Percentiles rank a stretch among this genome's conserved stretches.
phyloP scores from a whole-genome alignment of 2,888 invertebrate genomes.

The Pristionchus japonicus region DNA sequence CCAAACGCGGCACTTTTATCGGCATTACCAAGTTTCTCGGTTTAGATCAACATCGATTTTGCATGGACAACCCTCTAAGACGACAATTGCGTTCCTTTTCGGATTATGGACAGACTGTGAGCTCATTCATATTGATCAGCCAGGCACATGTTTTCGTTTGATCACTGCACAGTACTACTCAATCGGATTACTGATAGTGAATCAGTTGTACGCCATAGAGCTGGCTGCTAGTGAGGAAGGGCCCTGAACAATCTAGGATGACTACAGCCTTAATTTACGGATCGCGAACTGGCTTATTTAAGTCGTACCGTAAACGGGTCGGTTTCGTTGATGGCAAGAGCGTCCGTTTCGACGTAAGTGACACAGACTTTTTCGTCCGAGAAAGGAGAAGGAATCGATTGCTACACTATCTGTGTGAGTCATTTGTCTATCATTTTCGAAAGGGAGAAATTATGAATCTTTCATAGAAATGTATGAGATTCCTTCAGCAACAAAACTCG shows the following conservation, averaged over 20 bases:
- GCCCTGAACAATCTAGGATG: background rate
- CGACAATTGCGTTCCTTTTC: background rate
- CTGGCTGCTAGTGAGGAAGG: too few relatives aligned
- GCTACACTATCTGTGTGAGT: background rate
- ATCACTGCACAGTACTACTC: background rate
- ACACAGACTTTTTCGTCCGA: background rate
- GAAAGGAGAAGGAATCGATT: background rate
- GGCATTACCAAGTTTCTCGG: too few relatives aligned
- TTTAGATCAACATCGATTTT: too few relatives aligned
- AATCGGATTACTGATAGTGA: background rate
- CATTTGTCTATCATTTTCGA: too few relatives aligned
- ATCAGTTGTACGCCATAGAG: background rate
- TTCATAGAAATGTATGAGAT: too few relatives aligned
- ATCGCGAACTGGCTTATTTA: background rate
- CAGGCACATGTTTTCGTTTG: background rate
- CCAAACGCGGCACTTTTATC: too few relatives aligned
- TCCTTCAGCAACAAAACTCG: background rate
- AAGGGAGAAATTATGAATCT: too few relatives aligned
- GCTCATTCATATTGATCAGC: background rate
- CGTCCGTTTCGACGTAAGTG: background rate
- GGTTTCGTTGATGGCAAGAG: constrained; percentile 19
- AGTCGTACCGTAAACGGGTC: constrained; percentile 10
- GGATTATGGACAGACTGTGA: background rate
- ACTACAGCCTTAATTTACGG: too few relatives aligned
- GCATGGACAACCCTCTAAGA: background rate